These are phyloP conservation scores for Coenonympha arcania DNA, from an alignment of 2,888 invertebrate genomes.

Conservation along the genomic window DNA sequence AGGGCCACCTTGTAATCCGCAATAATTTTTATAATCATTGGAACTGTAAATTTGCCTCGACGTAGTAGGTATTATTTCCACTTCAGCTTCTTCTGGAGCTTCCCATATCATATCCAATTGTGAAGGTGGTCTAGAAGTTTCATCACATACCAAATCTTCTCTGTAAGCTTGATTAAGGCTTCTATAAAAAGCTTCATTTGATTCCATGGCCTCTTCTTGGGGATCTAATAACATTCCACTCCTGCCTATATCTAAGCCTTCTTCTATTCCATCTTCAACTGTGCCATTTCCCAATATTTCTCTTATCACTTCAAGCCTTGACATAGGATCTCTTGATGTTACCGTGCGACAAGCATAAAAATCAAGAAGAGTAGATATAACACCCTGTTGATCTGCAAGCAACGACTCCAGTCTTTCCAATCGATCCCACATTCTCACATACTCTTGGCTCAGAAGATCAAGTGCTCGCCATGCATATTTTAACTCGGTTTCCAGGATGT, in stretches of 20 bases:
- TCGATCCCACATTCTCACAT: slow-evolving; percentile 94
- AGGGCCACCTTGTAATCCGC: slow-evolving; percentile 78
- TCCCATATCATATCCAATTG: slow-evolving; percentile 92
- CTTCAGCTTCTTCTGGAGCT: slow-evolving; percentile 83
- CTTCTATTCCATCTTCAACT: slow-evolving; percentile 79
- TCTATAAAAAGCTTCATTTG: slow-evolving; percentile 90
- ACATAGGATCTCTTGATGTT: slow-evolving; percentile 69
- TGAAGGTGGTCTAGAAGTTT: slow-evolving; percentile 78
- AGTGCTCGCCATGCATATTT: slow-evolving; percentile 94
- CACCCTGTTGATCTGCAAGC: slow-evolving; percentile 91
- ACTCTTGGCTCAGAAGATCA: slow-evolving; percentile 91
- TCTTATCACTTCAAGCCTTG: slow-evolving; percentile 75
- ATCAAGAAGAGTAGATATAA: slow-evolving; percentile 89
- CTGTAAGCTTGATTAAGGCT: slow-evolving; percentile 91
- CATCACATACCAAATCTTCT: slow-evolving; percentile 81
- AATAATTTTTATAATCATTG: slow-evolving; percentile 84
- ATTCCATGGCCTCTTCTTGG: slow-evolving; percentile 76
- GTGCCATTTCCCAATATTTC: slow-evolving; percentile 79
- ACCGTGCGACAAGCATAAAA: slow-evolving; percentile 77
- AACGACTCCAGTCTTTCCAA: slow-evolving; percentile 90
- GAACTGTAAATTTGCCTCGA: slow-evolving; percentile 81
- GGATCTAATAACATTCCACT: slow-evolving; percentile 56
- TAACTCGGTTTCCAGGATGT: slow-evolving; percentile 90
- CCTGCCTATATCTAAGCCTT: slow-evolving; percentile 75
- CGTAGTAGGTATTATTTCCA: slow-evolving; percentile 67